Percentiles rank a stretch among this genome's conserved stretches.
These are phyloP conservation scores for Eulithis prunata DNA, from an alignment of 2,888 invertebrate genomes.

Conservation along the genomic window DNA sequence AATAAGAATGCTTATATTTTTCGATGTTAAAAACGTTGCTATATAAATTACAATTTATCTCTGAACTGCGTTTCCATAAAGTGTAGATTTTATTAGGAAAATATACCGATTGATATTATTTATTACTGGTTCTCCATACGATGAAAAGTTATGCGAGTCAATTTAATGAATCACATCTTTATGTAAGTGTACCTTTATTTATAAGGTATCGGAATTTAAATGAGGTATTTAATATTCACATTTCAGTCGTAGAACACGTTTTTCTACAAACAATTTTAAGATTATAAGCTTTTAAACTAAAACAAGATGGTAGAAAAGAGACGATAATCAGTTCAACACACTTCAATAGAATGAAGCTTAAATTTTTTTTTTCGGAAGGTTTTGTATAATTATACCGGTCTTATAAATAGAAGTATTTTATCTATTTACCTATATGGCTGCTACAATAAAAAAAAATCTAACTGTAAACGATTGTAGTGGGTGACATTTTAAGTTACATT, in stretches of 20 bases:
- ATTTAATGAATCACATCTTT: slow-evolving; percentile 19
- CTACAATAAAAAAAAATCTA: too few species aligned
- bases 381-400: too few species aligned
- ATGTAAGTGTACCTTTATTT: slow-evolving; percentile 16
- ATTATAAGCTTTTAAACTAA: neutral
- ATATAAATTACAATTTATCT: slow-evolving; percentile 10
- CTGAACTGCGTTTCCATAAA: slow-evolving; percentile 8
- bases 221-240: slow-evolving; percentile 21
- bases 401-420: too few species aligned
- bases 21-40: slow-evolving; percentile 1
- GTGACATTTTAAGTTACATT: too few species aligned
- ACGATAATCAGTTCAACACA: neutral
- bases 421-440: too few species aligned
- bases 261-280: slow-evolving; percentile 3
- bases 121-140: slow-evolving; percentile 4
- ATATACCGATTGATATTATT: slow-evolving; percentile 5
- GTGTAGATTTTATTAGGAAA: slow-evolving; percentile 9
- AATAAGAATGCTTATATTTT: too few species aligned
- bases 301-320: neutral
- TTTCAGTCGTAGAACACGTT: slow-evolving; percentile 17
- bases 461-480: too few species aligned
- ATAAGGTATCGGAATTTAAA: slow-evolving; percentile 20
- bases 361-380: too few species aligned
- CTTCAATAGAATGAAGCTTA: too few species aligned
- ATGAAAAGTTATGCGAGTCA: slow-evolving; percentile 11